Conservation (phyloP, 2,888 invertebrate genomes). For the Acanthococcus lagerstroemiae region DNA sequence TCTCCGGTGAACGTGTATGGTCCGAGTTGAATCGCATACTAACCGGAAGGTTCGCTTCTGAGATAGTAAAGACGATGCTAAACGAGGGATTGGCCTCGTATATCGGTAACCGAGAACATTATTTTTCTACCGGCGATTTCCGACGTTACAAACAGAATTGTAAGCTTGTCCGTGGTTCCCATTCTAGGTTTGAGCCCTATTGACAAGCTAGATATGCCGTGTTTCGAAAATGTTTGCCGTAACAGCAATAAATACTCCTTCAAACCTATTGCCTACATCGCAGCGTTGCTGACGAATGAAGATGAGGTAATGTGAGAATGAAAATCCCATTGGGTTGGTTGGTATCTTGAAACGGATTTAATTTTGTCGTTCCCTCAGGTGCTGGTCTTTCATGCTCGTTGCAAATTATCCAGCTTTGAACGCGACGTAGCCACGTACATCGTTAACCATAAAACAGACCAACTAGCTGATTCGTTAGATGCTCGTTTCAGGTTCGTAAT, state of each 20-base stretch:
- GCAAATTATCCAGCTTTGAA: neutral
- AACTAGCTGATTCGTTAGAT: neutral
- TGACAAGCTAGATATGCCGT: neutral
- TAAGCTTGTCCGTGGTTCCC: too few relatives aligned
- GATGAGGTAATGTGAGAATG: constrained; percentile 27
- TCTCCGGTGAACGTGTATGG: constrained; percentile 97
- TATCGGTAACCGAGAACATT: constrained; percentile 48
- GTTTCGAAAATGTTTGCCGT: constrained; percentile 1
- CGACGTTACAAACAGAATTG: neutral
- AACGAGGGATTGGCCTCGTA: constrained; percentile 60
- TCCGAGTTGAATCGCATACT: constrained; percentile 81
- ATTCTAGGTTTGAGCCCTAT: constrained; percentile 1
- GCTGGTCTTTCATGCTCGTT: neutral
- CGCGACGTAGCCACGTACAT: neutral
- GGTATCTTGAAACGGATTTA: too few relatives aligned
- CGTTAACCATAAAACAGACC: neutral
- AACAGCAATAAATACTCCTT: constrained; percentile 1
- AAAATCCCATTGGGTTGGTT: too few relatives aligned
- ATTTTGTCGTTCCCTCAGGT: too few relatives aligned
- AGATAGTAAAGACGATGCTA: constrained; percentile 62
- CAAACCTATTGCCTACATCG: constrained; percentile 16
- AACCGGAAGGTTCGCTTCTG: constrained; percentile 66
- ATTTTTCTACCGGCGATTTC: neutral
- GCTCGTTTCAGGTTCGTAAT: neutral
- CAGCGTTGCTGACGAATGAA: constrained; percentile 11